Conservation (phyloP, 2,113 vertebrate genomes). For the Amphiprion percula region DNA sequence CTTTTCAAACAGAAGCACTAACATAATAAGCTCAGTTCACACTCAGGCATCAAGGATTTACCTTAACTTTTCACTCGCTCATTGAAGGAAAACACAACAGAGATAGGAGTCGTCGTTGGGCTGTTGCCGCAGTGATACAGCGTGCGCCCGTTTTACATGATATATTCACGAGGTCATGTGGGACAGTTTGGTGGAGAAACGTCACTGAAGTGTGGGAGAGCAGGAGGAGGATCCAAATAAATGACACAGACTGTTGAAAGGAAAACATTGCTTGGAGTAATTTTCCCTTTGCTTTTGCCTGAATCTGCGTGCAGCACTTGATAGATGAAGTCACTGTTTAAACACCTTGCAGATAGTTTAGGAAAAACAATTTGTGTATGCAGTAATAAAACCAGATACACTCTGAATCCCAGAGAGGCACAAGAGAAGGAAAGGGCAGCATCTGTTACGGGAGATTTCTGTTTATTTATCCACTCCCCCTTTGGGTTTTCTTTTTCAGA, state of each 20-base stretch:
- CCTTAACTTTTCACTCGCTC: constrained; percentile 52
- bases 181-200: constrained; percentile 19
- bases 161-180: constrained; percentile 33
- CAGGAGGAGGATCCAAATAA: constrained; percentile 21
- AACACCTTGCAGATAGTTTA: neutral
- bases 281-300: no score
- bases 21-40: constrained; percentile 77
- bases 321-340: constrained; percentile 3
- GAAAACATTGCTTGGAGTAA: no score
- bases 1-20: constrained; percentile 72
- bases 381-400: neutral
- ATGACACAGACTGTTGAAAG: neutral
- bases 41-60: constrained; percentile 76
- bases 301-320: neutral
- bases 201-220: constrained; percentile 41
- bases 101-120: neutral
- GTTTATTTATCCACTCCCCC: neutral
- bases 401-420: neutral
- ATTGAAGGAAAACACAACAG: constrained; percentile 16
- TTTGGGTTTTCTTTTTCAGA: neutral
- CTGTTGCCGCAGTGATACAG: constrained; percentile 26
- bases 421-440: neutral
- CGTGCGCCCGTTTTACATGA: constrained; percentile 18
- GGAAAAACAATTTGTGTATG: neutral
- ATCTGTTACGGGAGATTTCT: neutral